These are phyloP conservation scores for Chrysina gloriosa DNA, from an alignment of 2,888 invertebrate genomes.

Conservation along the genomic window DNA sequence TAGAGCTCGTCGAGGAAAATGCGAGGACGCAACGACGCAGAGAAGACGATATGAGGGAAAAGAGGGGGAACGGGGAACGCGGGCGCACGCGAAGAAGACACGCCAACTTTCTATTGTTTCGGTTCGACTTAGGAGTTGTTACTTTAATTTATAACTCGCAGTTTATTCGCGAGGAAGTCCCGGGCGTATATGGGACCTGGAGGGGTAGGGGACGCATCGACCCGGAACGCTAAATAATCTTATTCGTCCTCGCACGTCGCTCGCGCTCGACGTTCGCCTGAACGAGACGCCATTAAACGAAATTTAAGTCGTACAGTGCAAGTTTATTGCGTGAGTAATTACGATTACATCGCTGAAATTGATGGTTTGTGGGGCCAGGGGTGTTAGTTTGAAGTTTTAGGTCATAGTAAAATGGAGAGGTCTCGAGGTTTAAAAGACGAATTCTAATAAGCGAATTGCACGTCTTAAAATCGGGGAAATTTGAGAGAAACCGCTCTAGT, in stretches of 20 bases:
- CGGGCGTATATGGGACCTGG: background rate
- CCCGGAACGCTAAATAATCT: too few relatives aligned
- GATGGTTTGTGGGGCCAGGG: too few relatives aligned
- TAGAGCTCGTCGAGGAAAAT: conserved; percentile 51
- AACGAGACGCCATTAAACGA: background rate
- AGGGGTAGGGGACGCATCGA: background rate
- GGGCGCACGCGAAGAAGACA: background rate
- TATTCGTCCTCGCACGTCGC: too few relatives aligned
- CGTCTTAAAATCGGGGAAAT: too few relatives aligned
- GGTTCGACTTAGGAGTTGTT: conserved; percentile 8
- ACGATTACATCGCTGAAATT: conserved; percentile 39
- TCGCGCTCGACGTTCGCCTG: background rate
- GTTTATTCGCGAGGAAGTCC: background rate
- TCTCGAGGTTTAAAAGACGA: too few relatives aligned
- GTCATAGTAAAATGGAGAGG: too few relatives aligned
- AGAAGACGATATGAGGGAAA: background rate
- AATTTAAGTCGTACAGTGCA: background rate
- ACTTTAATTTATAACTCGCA: conserved; percentile 24
- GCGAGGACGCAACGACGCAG: background rate
- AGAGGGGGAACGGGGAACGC: background rate
- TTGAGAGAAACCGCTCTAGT: too few relatives aligned
- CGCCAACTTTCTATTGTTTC: conserved; percentile 18
- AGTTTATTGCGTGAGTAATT: conserved; percentile 25
- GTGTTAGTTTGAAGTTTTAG: too few relatives aligned
- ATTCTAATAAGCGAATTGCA: too few relatives aligned